Evolutionary conservation across 2,797 vertebrate genomes (phyloP).

Genomic region (Sebastiscus albofasciatus): DNA sequence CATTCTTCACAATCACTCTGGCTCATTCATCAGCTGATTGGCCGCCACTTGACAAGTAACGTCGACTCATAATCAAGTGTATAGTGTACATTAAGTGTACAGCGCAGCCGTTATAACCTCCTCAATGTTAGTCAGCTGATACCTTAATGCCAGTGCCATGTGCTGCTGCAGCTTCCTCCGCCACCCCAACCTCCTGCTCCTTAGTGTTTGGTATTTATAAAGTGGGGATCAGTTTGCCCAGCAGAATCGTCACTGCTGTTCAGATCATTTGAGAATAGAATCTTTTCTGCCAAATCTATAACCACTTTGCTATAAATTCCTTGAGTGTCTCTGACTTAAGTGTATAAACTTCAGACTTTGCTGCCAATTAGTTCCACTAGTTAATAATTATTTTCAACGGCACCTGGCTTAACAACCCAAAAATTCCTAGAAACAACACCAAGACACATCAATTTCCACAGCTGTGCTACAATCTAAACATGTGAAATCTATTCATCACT

Average conservation of each 20-base stretch:
- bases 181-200: neutral
- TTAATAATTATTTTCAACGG: neutral
- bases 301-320: constrained; percentile 1
- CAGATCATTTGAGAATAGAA: neutral
- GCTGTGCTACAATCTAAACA: neutral
- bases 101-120: neutral
- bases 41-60: neutral
- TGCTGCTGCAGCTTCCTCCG: neutral
- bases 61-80: neutral
- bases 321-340: neutral
- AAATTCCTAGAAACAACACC: neutral
- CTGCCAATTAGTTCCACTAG: neutral
- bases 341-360: neutral
- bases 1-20: neutral
- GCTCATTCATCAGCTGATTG: neutral
- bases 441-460: neutral
- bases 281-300: neutral
- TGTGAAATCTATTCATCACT: neutral
- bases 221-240: neutral
- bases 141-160: neutral
- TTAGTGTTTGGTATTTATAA: neutral
- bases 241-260: neutral
- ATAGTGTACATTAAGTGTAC: neutral
- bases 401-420: neutral
- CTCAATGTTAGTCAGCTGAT: neutral